Conservation (phyloP, 2,888 invertebrate genomes). For the Ormyrus thymus region DNA sequence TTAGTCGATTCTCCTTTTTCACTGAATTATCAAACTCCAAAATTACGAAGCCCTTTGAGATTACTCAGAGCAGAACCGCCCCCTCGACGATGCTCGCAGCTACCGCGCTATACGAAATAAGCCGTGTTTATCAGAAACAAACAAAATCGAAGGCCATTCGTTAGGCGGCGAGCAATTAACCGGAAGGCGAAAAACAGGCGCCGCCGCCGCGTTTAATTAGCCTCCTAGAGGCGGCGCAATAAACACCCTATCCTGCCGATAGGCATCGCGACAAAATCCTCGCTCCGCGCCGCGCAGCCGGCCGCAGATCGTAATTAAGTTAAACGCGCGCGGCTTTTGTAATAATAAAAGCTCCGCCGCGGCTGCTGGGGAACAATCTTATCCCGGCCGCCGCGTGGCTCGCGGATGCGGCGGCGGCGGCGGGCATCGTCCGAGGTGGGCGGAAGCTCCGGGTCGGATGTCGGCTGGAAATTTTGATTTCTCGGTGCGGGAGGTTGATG, state of each 20-base stretch:
- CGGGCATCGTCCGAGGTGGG: not conserved
- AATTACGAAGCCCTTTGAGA: no score
- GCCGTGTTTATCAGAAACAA: not conserved
- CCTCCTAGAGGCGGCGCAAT: conserved; percentile 1
- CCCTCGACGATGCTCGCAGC: no score
- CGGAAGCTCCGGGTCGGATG: not conserved
- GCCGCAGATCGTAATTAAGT: conserved; percentile 35
- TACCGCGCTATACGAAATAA: not conserved
- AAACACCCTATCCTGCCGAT: conserved; percentile 19
- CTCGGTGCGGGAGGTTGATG: no score
- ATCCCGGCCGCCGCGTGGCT: not conserved
- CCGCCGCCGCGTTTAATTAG: conserved; percentile 25
- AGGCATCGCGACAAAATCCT: conserved; percentile 30
- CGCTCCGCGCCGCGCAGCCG: conserved; percentile 6
- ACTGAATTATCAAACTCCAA: no score
- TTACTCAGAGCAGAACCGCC: no score
- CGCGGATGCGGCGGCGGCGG: no score
- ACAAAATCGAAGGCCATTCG: not conserved
- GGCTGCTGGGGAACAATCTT: conserved; percentile 6
- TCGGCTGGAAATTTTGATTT: not conserved
- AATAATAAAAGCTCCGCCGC: not conserved
- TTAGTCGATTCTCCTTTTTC: no score
- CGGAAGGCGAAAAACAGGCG: not conserved
- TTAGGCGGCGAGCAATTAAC: conserved; percentile 3
- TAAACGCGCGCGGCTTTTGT: conserved; percentile 6